Percentiles rank a stretch among this genome's conserved stretches.
Evolutionary conservation across 2,113 vertebrate species (phyloP).

Genomic region (Mesocricetus auratus): DNA sequence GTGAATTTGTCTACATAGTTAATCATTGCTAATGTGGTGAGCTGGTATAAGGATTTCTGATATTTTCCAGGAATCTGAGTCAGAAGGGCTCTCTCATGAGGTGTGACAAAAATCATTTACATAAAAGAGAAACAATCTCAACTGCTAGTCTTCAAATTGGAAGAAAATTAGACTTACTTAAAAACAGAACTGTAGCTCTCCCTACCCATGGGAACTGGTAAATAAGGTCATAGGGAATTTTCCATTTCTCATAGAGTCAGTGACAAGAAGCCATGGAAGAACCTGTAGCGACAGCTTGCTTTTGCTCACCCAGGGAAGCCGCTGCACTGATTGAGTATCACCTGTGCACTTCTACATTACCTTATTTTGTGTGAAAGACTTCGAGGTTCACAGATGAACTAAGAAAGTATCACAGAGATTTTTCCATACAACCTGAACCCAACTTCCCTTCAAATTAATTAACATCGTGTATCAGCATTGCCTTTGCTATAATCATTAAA

Average conservation of each 20-base stretch:
- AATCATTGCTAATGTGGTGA: background rate
- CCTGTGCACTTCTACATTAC: background rate
- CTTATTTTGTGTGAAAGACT: background rate
- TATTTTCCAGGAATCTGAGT: background rate
- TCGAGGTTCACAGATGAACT: slow-evolving; percentile 42
- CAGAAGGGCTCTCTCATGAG: background rate
- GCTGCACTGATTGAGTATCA: background rate
- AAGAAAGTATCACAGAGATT: background rate
- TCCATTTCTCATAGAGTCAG: background rate
- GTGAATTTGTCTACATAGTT: background rate
- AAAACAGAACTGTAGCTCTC: background rate
- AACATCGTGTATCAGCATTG: background rate
- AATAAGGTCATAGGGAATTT: background rate
- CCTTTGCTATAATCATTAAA: background rate
- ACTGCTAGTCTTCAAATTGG: background rate
- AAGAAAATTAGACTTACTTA: slow-evolving; percentile 26
- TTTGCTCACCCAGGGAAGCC: background rate
- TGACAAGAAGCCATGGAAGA: background rate
- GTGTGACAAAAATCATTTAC: slow-evolving; percentile 13
- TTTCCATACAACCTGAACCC: background rate
- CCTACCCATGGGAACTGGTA: background rate
- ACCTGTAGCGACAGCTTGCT: background rate
- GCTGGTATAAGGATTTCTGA: background rate
- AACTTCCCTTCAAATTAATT: background rate
- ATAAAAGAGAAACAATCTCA: background rate